Evolutionary conservation across 1,140 invertebrate species (phyloP), one percentile per base, ranked within the genome.

Genomic region (Varroa destructor): DNA sequence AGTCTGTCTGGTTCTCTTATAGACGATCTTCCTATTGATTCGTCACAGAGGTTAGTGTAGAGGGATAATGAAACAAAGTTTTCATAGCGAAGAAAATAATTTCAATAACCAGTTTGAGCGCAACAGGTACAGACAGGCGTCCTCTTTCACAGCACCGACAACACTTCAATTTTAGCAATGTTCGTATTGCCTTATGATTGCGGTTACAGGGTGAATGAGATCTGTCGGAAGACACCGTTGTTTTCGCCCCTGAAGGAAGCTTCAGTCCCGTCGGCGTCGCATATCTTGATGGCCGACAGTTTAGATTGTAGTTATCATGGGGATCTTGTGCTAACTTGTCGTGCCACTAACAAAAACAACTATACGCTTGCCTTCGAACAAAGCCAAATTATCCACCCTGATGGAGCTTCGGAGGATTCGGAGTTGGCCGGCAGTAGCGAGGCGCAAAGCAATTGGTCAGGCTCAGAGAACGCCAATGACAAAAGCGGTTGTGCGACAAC

Each of bases 291-390:
- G 72, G 89, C 92, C 40, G 90, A 94, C 78, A 93, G 90, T 58
- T 82, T 94, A 71, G 91, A 94, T 79, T 90, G 89, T 80, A 89
- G 90, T 77, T 82, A 84, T 61, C 86, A 87, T 77, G 86, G 86
- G 74, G 89, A 93, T 77, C 87, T 93, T 78, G 86, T 93, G 76
- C 83, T 92, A 54, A 81, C 81, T 0, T 93, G 90, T 71, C 90
- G 89, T 78, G 58, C 74, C 73, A 87, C 89, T 12, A 92, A 94
- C 77, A 92, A 92, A 81, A 88, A 92, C 78, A 93, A 93, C 81
- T 94, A 94, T 78, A 94, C 90, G 71, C 92, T 94, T 76, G 90
- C 90, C 67, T 93, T 93, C 77, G 90, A 93, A 81, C 90, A 89
- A 75, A 91, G 89, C 76, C 84, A 87, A 73, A 67, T 67, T 3